Conservation (phyloP, 2,888 invertebrate species). For the Argynnis bischoffii region DNA sequence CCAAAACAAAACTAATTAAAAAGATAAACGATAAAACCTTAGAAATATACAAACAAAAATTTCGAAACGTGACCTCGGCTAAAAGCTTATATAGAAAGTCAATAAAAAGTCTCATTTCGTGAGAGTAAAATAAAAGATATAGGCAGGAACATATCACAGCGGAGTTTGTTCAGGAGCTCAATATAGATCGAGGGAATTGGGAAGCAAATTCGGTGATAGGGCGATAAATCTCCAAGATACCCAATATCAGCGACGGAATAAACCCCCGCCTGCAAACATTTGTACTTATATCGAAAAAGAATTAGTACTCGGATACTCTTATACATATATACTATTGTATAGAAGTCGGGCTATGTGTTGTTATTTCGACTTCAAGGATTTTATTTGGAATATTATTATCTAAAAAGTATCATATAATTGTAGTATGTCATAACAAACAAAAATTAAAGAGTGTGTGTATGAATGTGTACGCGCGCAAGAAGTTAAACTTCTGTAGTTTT, state of each 20-base stretch:
- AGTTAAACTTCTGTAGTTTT: no score
- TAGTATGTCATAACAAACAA: no score
- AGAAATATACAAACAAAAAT: no score
- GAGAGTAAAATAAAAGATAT: slow-evolving; percentile 32
- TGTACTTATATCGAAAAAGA: slow-evolving; percentile 9
- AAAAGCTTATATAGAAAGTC: slow-evolving; percentile 2
- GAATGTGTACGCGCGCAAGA: no score
- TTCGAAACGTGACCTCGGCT: no score
- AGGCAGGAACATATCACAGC: slow-evolving; percentile 23
- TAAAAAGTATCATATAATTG: no score
- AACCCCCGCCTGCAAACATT: slow-evolving; percentile 18
- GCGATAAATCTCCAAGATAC: slow-evolving; percentile 47
- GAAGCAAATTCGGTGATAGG: slow-evolving; percentile 54
- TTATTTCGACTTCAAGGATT: no score
- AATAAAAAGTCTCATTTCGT: slow-evolving; percentile 16
- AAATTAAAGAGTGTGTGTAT: no score
- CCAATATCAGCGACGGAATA: slow-evolving; percentile 44
- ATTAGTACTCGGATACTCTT: slow-evolving; percentile 15
- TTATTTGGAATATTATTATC: no score
- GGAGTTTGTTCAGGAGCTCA: slow-evolving; percentile 46
- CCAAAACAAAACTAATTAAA: neutral
- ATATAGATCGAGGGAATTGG: slow-evolving; percentile 53
- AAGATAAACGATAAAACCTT: neutral
- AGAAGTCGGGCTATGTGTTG: no score
- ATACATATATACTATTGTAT: neutral